Evolutionary conservation across 2,888 invertebrate genomes (phyloP).

Genomic region (Mythimna pallens): DNA sequence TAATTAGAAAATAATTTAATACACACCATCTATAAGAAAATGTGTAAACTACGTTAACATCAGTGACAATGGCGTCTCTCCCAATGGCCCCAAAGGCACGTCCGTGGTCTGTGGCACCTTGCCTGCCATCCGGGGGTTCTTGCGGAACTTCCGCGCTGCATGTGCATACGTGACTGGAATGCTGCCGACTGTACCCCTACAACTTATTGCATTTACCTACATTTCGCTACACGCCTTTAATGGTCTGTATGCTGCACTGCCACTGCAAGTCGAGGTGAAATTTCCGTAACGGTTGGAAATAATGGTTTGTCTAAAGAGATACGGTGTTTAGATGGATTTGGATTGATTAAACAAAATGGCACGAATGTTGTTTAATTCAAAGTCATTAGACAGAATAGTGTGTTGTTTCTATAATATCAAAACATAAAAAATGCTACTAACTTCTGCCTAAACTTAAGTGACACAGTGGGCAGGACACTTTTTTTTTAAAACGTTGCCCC

Average conservation of each 20-base stretch:
- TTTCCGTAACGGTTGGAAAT: constrained; percentile 1
- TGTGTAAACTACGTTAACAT: too few relatives aligned
- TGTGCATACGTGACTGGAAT: constrained; percentile 61
- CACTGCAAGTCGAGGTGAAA: constrained; percentile 10
- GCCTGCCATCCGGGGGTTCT: constrained; percentile 39
- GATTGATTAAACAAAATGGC: not conserved
- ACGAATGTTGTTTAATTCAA: too few relatives aligned
- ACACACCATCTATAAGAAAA: too few relatives aligned
- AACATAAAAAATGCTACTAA: not conserved
- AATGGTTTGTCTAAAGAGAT: not conserved
- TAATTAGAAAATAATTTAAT: too few relatives aligned
- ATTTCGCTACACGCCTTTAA: constrained; percentile 45
- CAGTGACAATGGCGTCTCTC: not conserved
- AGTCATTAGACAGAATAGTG: not conserved
- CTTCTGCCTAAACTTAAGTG: too few relatives aligned
- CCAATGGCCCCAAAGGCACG: not conserved
- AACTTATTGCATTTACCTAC: constrained; percentile 61
- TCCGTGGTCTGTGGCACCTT: not conserved
- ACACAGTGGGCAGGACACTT: too few relatives aligned
- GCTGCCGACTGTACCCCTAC: constrained; percentile 37
- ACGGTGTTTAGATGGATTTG: not conserved
- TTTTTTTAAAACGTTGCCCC: too few relatives aligned
- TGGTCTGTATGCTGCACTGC: constrained; percentile 24
- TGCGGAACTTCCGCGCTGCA: constrained; percentile 56
- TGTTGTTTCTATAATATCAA: not conserved